These are phyloP conservation scores for Tupaia tana DNA, from an alignment of 2,113 vertebrate species.

Conservation along the genomic window DNA sequence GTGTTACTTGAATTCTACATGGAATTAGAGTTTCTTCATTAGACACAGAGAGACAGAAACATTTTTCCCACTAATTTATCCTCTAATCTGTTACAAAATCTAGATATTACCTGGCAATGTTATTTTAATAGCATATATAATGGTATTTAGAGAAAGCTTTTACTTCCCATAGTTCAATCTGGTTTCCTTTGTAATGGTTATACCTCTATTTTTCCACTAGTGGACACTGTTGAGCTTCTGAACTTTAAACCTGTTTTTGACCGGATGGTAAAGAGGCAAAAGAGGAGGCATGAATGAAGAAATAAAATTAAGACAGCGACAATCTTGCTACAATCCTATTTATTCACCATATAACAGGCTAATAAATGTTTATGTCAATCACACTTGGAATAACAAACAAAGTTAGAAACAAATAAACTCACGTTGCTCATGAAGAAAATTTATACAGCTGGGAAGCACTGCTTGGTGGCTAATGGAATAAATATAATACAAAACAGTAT, in stretches of 20 bases:
- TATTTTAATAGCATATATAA: neutral
- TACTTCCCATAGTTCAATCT: neutral
- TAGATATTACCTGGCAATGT: neutral
- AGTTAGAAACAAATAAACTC: constrained; percentile 57
- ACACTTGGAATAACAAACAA: constrained; percentile 62
- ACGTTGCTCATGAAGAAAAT: constrained; percentile 28
- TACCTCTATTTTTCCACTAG: constrained; percentile 81
- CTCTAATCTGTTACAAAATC: neutral
- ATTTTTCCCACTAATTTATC: neutral
- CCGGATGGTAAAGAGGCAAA: neutral
- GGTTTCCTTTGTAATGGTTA: constrained; percentile 7
- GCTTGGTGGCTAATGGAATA: constrained; percentile 55
- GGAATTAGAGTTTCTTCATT: neutral
- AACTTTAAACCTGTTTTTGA: constrained; percentile 45
- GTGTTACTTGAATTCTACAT: neutral
- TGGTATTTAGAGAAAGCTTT: constrained; percentile 12
- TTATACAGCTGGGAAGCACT: constrained; percentile 52
- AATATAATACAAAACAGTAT: constrained; percentile 49
- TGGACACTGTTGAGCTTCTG: constrained; percentile 83
- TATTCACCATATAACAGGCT: constrained; percentile 50
- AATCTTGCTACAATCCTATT: constrained; percentile 43
- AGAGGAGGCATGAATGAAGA: constrained; percentile 13
- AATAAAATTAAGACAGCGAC: constrained; percentile 55
- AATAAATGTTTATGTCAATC: constrained; percentile 71
- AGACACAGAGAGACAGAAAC: neutral